Evolutionary conservation across 1,140 invertebrate genomes (phyloP).

Genomic region (Nylanderia fulva): DNA sequence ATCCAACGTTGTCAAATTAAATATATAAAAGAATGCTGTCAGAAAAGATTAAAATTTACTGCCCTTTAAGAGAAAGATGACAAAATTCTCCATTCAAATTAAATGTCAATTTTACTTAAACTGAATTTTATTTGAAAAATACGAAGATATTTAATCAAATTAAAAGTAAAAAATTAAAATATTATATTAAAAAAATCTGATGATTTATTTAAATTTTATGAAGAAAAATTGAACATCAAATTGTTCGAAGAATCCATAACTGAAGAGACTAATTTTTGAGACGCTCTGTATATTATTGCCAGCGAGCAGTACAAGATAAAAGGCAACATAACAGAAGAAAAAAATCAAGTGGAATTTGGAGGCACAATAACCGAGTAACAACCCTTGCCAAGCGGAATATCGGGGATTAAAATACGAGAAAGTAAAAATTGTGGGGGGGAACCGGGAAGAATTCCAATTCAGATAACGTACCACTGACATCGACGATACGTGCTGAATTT

Average conservation of each 20-base stretch:
- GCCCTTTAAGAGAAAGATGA: neutral
- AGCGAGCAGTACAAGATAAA: constrained; percentile 37
- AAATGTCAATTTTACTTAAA: neutral
- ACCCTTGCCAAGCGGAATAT: constrained; percentile 59
- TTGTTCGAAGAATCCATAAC: neutral
- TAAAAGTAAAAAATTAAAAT: neutral
- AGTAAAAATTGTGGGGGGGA: constrained; percentile 51
- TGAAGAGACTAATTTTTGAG: constrained; percentile 9
- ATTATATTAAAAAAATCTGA: neutral
- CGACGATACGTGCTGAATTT: constrained; percentile 58
- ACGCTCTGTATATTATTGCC: constrained; percentile 47
- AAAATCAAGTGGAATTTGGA: constrained; percentile 56
- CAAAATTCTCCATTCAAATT: neutral
- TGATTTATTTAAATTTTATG: neutral
- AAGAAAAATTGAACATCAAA: neutral
- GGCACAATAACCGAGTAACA: constrained; percentile 62
- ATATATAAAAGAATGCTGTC: neutral
- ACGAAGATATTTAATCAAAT: neutral
- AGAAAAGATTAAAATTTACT: neutral
- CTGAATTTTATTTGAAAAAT: neutral
- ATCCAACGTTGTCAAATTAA: neutral
- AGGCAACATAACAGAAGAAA: constrained; percentile 34
- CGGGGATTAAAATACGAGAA: constrained; percentile 60
- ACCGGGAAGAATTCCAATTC: constrained; percentile 62
- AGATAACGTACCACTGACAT: constrained; percentile 57